Conservation (phyloP, 2,888 invertebrate species). For the Octodonta nipae region DNA sequence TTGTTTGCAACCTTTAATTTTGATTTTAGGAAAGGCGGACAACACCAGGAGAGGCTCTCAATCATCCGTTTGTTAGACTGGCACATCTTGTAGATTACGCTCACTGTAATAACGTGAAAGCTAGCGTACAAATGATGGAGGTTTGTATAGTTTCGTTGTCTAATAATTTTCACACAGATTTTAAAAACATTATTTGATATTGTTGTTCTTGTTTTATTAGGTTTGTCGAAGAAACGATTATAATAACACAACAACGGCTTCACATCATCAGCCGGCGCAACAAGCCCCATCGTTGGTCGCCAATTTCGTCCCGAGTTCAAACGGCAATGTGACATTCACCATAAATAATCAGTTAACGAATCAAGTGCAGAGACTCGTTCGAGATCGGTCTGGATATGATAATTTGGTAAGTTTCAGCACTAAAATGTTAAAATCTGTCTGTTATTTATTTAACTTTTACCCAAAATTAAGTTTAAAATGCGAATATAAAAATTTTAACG, state of each 20-base stretch:
- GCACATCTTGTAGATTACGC: conserved; percentile 91
- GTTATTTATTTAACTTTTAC: too few species aligned
- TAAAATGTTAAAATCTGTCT: too few species aligned
- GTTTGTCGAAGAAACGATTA: conserved; percentile 47
- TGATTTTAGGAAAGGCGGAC: conserved; percentile 70
- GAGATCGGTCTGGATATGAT: conserved; percentile 65
- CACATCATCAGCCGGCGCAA: conserved; percentile 40
- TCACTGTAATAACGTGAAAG: conserved; percentile 92
- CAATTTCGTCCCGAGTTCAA: conserved; percentile 63
- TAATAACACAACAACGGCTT: conserved; percentile 29
- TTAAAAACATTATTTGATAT: conserved; percentile 1
- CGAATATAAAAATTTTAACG: too few species aligned
- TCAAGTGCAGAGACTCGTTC: conserved; percentile 56
- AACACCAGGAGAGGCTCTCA: conserved; percentile 88
- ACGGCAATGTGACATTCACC: conserved; percentile 79
- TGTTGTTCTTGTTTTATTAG: conserved; percentile 31
- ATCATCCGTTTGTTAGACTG: conserved; percentile 87
- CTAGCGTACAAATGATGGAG: conserved; percentile 97
- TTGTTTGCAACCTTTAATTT: conserved; percentile 13
- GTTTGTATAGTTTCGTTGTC: conserved; percentile 27
- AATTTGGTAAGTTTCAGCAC: conserved; percentile 50
- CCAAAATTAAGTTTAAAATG: too few species aligned
- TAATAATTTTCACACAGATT: not conserved
- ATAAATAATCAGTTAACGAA: conserved; percentile 80
- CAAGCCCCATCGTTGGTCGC: conserved; percentile 49